phyloP scores from a whole-genome alignment of 2,113 vertebrate species.

The Prunella fulvescens region DNA sequence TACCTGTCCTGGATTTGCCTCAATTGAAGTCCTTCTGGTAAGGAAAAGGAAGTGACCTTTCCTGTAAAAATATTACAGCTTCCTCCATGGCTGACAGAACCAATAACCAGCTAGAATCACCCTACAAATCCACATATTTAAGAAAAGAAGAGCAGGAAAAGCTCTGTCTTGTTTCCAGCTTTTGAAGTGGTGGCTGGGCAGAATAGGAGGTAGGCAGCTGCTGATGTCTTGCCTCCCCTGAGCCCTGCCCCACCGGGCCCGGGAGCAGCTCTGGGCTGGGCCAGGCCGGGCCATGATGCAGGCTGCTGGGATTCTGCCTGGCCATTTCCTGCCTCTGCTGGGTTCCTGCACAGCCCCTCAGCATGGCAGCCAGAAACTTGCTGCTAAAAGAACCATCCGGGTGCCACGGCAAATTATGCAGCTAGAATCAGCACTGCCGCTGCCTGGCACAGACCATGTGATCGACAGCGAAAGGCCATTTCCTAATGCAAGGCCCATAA shows the following conservation, averaged over 20 bases:
- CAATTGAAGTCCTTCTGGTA: background rate
- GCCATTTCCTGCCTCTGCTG: background rate
- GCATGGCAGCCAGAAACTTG: background rate
- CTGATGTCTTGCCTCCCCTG: background rate
- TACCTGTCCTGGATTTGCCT: background rate
- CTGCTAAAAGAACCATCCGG: background rate
- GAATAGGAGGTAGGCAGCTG: background rate
- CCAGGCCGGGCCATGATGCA: background rate
- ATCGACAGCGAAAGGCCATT: background rate
- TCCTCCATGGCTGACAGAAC: background rate
- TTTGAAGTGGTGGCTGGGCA: background rate
- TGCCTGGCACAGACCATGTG: background rate
- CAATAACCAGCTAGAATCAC: background rate
- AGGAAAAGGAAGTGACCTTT: background rate
- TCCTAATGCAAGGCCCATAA: background rate
- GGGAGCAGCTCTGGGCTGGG: background rate
- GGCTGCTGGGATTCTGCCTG: background rate
- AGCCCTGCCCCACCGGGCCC: background rate
- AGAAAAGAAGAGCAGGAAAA: background rate
- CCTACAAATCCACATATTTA: background rate
- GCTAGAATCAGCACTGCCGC: background rate
- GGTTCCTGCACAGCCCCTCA: background rate
- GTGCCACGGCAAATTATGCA: background rate
- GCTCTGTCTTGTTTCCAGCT: background rate
- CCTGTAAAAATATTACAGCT: background rate